Conservation (phyloP, 2,888 invertebrate genomes). For the Matsumyia berberina region DNA sequence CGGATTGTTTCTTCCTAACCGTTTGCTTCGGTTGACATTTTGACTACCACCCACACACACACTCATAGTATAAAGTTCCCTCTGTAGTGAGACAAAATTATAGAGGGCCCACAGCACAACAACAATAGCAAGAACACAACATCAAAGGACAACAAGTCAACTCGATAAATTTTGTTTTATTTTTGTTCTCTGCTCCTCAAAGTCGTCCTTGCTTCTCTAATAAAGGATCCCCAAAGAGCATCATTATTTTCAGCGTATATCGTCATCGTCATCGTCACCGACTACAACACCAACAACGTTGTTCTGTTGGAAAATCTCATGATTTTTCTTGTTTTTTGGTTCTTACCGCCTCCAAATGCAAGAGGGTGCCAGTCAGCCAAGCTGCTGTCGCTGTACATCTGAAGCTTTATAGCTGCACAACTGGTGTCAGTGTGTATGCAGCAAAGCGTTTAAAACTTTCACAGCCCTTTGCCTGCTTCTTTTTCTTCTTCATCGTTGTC, state of each 20-base stretch:
- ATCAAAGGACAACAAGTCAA: constrained; percentile 70
- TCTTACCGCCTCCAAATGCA: constrained; percentile 45
- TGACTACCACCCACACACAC: constrained; percentile 35
- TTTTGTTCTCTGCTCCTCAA: constrained; percentile 28
- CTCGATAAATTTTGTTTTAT: constrained; percentile 68
- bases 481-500: no score
- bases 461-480: constrained; percentile 9
- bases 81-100: constrained; percentile 44
- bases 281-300: constrained; percentile 35
- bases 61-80: constrained; percentile 10
- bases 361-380: constrained; percentile 37
- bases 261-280: constrained; percentile 42
- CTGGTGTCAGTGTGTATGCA: constrained; percentile 21
- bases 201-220: constrained; percentile 59
- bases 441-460: constrained; percentile 67
- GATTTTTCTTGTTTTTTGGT: constrained; percentile 5
- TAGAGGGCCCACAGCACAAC: constrained; percentile 39
- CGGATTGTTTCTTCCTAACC: neutral
- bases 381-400: constrained; percentile 49
- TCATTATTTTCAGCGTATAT: constrained; percentile 70
- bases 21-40: neutral
- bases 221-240: constrained; percentile 62
- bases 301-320: constrained; percentile 30
- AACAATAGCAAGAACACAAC: constrained; percentile 46
- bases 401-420: constrained; percentile 6